Conservation (phyloP, 2,888 invertebrate species). For the Drosophila paranaensis region DNA sequence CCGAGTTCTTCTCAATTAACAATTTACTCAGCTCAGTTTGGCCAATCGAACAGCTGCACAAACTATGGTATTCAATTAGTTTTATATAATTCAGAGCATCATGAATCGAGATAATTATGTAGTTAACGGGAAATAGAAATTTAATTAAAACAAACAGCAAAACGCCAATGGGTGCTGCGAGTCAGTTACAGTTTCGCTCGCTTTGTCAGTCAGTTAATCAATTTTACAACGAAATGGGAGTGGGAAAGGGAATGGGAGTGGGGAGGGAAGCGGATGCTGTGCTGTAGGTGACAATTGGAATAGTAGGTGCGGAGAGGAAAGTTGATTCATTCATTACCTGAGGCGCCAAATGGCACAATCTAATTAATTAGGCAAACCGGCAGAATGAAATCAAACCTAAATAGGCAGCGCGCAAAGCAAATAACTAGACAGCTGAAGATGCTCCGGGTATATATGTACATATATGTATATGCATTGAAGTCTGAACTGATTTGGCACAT, state of each 20-base stretch:
- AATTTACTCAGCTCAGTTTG: neutral
- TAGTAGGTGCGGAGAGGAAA: constrained; percentile 10
- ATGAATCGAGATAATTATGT: constrained; percentile 52
- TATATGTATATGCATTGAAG: neutral
- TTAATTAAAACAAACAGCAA: constrained; percentile 60
- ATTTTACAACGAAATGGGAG: constrained; percentile 36
- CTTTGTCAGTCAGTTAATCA: constrained; percentile 53
- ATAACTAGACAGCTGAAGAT: constrained; percentile 8
- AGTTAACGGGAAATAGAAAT: constrained; percentile 52
- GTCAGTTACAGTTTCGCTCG: constrained; percentile 42
- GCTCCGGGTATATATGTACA: neutral
- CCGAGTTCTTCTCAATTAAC: neutral
- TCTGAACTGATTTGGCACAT: neutral
- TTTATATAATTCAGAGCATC: constrained; percentile 45
- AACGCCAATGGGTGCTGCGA: constrained; percentile 43
- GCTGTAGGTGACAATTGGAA: constrained; percentile 35
- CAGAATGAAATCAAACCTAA: constrained; percentile 58
- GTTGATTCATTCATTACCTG: constrained; percentile 39
- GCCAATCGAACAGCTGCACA: constrained; percentile 4
- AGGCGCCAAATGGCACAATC: constrained; percentile 50
- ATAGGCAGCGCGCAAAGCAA: constrained; percentile 44
- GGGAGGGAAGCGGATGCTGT: neutral
- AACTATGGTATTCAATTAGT: constrained; percentile 44
- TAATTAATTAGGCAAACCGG: constrained; percentile 55
- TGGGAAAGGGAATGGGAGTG: neutral